A percentile compares a stretch with the other conserved stretches of the same genome.
phyloP scores from a whole-genome alignment of 2,113 vertebrate species.

The Leptosomus discolor region DNA sequence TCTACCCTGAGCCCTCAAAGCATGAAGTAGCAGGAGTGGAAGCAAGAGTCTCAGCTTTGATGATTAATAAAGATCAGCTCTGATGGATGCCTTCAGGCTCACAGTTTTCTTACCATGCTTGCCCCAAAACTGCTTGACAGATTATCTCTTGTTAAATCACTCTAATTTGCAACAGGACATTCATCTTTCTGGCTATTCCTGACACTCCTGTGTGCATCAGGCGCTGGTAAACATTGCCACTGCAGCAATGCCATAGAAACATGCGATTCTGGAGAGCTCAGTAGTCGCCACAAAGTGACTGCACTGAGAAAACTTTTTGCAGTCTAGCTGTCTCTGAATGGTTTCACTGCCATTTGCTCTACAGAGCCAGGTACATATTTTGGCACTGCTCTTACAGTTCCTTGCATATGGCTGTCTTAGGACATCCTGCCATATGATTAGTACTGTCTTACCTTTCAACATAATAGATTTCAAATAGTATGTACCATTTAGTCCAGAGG shows the following conservation, averaged over 20 bases:
- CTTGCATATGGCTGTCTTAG: neutral
- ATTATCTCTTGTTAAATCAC: slow-evolving; percentile 1
- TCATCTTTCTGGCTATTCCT: neutral
- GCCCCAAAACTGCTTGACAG: neutral
- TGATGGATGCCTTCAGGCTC: neutral
- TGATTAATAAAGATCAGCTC: neutral
- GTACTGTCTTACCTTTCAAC: neutral
- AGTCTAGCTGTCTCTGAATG: neutral
- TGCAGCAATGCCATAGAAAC: neutral
- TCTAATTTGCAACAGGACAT: neutral
- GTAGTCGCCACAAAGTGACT: neutral
- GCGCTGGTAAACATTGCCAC: neutral
- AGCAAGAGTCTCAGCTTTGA: neutral
- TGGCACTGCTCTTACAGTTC: neutral
- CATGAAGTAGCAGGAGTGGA: neutral
- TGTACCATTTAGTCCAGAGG: neutral
- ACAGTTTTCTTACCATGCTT: neutral
- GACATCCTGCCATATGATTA: neutral
- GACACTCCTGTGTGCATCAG: neutral
- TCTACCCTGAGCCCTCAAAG: neutral
- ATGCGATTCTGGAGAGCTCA: neutral
- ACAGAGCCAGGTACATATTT: neutral
- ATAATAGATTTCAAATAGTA: neutral
- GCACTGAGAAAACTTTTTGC: neutral
- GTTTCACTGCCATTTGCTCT: neutral